These are phyloP conservation scores for Wasmannia auropunctata DNA, from an alignment of 1,140 invertebrate species.

Conservation along the genomic window DNA sequence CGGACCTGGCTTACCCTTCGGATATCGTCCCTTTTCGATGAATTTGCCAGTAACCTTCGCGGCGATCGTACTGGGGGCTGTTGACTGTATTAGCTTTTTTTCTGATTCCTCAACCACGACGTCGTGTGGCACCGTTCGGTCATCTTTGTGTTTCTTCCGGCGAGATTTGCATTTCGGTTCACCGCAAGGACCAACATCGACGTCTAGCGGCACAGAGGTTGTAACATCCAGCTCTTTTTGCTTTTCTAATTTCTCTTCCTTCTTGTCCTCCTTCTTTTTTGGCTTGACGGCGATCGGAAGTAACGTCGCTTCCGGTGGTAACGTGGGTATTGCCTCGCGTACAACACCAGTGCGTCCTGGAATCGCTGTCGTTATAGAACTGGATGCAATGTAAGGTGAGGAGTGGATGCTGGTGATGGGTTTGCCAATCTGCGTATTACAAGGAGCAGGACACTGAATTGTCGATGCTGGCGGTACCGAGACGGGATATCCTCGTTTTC, in stretches of 20 bases:
- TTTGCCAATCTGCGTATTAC: conserved; percentile 35
- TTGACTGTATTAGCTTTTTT: background rate
- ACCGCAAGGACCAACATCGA: conserved; percentile 75
- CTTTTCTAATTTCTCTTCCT: conserved; percentile 66
- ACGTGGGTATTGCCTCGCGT: conserved; percentile 70
- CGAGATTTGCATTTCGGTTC: conserved; percentile 77
- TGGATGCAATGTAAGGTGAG: background rate
- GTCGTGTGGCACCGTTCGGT: background rate
- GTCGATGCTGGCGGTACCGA: background rate
- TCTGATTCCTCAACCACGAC: background rate
- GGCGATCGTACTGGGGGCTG: background rate
- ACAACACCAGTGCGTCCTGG: conserved; percentile 71
- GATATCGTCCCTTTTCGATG: background rate
- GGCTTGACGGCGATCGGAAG: conserved; percentile 17
- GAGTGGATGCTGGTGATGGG: background rate
- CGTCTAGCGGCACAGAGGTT: background rate
- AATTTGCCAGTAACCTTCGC: background rate
- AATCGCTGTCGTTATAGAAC: conserved; percentile 26
- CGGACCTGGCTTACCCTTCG: background rate
- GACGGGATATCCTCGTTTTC: background rate
- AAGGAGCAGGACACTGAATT: conserved; percentile 63
- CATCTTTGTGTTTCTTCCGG: conserved; percentile 44
- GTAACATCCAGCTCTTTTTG: conserved; percentile 27
- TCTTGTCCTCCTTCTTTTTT: conserved; percentile 72
- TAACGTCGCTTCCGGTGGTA: conserved; percentile 57